Conservation (phyloP, 2,797 vertebrate species). For the Coendou prehensilis region DNA sequence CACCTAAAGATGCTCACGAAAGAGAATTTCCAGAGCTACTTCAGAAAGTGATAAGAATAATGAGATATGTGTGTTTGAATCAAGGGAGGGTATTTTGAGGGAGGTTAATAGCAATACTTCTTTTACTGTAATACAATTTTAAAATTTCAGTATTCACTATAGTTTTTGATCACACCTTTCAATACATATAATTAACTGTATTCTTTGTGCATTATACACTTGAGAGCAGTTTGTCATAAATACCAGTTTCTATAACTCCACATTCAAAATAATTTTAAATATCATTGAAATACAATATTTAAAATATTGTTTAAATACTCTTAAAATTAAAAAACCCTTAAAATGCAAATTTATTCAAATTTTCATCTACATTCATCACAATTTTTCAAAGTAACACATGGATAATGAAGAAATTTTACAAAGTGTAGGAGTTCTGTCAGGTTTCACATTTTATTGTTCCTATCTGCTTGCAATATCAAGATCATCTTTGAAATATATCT, state of each 20-base stretch:
- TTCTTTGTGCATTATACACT: background rate
- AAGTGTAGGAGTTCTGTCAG: background rate
- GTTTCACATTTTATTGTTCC: background rate
- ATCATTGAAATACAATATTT: background rate
- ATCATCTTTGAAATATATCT: background rate
- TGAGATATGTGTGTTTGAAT: background rate
- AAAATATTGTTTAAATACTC: background rate
- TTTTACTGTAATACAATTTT: background rate
- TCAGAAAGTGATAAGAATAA: background rate
- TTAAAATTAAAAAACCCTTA: background rate
- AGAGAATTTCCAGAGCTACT: background rate
- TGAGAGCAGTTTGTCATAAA: background rate
- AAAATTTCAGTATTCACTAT: background rate
- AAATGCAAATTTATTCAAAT: background rate
- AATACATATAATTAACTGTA: background rate
- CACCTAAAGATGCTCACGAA: background rate
- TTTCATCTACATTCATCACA: background rate
- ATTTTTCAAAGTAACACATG: background rate
- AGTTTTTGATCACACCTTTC: background rate
- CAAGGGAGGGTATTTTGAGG: background rate
- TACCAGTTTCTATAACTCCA: background rate
- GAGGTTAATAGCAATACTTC: background rate
- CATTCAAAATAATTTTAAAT: background rate
- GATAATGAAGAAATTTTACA: background rate
- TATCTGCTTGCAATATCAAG: background rate